These are phyloP conservation scores for Crypturellus tataupa DNA, from an alignment of 2,797 vertebrate species.

Conservation along the genomic window DNA sequence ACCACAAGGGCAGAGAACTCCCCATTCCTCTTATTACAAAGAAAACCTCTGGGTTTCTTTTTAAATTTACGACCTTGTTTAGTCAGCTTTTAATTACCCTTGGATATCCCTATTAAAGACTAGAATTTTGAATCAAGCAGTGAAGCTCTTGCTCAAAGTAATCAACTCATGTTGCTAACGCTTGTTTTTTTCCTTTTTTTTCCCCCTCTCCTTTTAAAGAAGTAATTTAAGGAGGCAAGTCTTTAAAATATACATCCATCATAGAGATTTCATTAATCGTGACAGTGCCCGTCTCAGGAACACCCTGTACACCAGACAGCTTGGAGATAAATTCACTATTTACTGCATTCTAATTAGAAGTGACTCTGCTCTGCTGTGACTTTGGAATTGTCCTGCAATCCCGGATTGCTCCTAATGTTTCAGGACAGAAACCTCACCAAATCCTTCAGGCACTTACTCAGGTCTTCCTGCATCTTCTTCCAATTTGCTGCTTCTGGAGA, in stretches of 20 bases:
- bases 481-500: conserved; percentile 92
- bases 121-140: conserved; percentile 15
- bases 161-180: neutral
- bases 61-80: conserved; percentile 3
- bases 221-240: neutral
- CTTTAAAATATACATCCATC: conserved; percentile 29
- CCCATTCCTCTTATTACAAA: neutral
- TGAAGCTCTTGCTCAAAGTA: conserved; percentile 38
- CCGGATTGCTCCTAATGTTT: neutral
- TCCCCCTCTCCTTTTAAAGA: neutral
- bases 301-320: conserved; percentile 50
- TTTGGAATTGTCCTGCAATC: neutral
- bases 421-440: conserved; percentile 6
- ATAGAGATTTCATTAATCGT: neutral
- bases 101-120: conserved; percentile 3
- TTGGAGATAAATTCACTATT: neutral
- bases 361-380: conserved; percentile 45
- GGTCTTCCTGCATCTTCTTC: conserved; percentile 92
- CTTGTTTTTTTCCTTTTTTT: neutral
- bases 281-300: conserved; percentile 15
- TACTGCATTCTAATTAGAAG: conserved; percentile 51
- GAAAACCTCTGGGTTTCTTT: conserved; percentile 34
- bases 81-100: conserved; percentile 40
- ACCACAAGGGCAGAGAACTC: neutral
- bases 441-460: conserved; percentile 84